Conservation (phyloP, 92 coral and sea anemone genomes). For the Epizoanthus stellaris region DNA sequence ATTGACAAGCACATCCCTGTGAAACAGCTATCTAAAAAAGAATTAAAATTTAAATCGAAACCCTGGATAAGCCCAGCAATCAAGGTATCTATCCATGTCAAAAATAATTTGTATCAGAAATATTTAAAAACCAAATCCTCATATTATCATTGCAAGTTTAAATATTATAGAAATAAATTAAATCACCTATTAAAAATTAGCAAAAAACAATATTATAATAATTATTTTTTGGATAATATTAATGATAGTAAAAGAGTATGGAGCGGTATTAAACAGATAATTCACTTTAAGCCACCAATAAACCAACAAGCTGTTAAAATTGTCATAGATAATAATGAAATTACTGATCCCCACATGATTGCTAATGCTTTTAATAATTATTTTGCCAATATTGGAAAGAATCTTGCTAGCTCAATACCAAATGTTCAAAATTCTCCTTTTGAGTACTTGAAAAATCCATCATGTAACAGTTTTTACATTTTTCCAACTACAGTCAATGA, state of each 20-base stretch:
- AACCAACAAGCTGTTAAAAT: constrained; percentile 37
- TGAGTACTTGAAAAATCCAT: constrained; percentile 2
- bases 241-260: constrained; percentile 59
- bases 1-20: constrained; percentile 49
- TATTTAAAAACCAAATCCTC: constrained; percentile 46
- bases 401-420: constrained; percentile 48
- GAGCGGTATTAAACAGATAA: constrained; percentile 57
- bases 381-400: constrained; percentile 23
- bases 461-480: constrained; percentile 26
- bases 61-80: constrained; percentile 48
- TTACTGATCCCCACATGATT: constrained; percentile 30
- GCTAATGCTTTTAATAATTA: constrained; percentile 17
- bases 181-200: constrained; percentile 51
- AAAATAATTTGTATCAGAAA: constrained; percentile 34
- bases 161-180: constrained; percentile 59
- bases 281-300: constrained; percentile 41
- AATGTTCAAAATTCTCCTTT: constrained; percentile 19
- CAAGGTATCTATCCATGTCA: constrained; percentile 40
- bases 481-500: constrained; percentile 40
- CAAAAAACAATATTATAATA: constrained; percentile 48
- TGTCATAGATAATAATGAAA: background rate
- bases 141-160: constrained; percentile 59
- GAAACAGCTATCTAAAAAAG: constrained; percentile 42
- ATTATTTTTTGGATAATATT: constrained; percentile 22
- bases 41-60: constrained; percentile 40